Conservation (phyloP, 2,888 invertebrate species). For the Amphipoea oculea region DNA sequence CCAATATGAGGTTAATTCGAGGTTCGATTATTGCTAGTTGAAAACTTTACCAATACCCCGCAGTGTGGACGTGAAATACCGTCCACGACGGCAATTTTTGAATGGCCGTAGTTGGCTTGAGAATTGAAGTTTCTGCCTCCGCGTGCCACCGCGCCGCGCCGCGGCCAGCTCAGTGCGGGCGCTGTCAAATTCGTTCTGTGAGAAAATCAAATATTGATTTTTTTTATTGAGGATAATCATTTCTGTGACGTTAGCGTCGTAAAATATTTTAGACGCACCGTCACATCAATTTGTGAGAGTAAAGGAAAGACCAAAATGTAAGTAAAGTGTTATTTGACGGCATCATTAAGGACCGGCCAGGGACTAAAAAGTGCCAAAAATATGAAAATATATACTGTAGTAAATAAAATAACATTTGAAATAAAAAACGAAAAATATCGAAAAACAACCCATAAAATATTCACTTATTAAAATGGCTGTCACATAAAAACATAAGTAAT, state of each 20-base stretch:
- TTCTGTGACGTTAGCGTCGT: too few species aligned
- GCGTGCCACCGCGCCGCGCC: too few species aligned
- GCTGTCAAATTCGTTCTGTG: too few species aligned
- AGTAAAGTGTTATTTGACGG: too few species aligned
- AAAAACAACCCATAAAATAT: neutral
- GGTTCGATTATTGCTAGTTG: constrained; percentile 98
- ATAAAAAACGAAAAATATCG: neutral
- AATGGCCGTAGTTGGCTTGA: constrained; percentile 79
- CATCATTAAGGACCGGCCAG: neutral
- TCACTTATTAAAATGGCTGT: neutral
- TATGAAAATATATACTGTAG: neutral
- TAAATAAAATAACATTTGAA: neutral
- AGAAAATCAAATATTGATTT: too few species aligned
- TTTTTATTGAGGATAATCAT: too few species aligned
- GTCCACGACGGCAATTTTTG: constrained; percentile 89
- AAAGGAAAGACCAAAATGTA: too few species aligned
- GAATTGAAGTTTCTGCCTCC: neutral
- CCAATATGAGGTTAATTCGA: constrained; percentile 97
- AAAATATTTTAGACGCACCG: too few species aligned
- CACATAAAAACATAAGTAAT: constrained; percentile 5
- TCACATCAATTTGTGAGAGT: too few species aligned
- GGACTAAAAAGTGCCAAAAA: neutral
- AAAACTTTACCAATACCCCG: constrained; percentile 94
- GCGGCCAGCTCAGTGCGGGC: too few species aligned
- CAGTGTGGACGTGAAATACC: constrained; percentile 88